A percentile compares a stretch with the other conserved stretches of the same genome.
Conservation (phyloP, 1,140 invertebrate genomes). For the Ceratosolen fusciceps region DNA sequence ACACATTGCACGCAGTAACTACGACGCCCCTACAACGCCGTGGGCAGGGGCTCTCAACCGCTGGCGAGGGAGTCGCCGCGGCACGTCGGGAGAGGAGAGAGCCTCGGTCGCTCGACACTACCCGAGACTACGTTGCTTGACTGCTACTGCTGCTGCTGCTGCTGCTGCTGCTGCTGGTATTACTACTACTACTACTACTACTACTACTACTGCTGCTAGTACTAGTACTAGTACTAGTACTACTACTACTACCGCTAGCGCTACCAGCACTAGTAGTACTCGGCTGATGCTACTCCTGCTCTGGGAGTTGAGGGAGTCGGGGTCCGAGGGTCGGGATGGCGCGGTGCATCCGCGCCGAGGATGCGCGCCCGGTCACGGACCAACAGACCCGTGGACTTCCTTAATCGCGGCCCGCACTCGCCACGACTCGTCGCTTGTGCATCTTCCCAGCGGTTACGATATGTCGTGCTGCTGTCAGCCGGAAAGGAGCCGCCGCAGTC, state of each 20-base stretch:
- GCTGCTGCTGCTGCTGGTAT: too few species aligned
- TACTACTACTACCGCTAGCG: too few species aligned
- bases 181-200: too few species aligned
- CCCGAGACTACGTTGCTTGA: too few species aligned
- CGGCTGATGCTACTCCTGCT: too few species aligned
- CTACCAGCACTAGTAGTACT: too few species aligned
- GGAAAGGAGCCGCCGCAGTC: neutral
- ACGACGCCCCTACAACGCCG: slow-evolving; percentile 61
- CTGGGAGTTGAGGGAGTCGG: neutral
- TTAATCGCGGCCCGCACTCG: neutral
- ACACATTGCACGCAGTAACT: slow-evolving; percentile 64
- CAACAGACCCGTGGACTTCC: neutral
- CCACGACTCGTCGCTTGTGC: slow-evolving; percentile 2
- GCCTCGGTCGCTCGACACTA: too few species aligned
- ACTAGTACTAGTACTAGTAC: too few species aligned
- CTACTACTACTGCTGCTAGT: too few species aligned
- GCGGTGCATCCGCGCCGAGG: neutral
- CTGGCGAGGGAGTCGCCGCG: neutral
- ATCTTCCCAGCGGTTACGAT: neutral
- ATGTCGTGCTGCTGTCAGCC: neutral
- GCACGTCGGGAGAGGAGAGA: neutral
- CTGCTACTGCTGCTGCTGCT: too few species aligned
- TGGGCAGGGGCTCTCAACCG: slow-evolving; percentile 55
- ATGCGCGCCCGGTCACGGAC: too few species aligned
- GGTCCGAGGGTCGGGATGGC: too few species aligned